phyloP scores from a whole-genome alignment of 2,888 invertebrate genomes.

The Athrips mouffetella region DNA sequence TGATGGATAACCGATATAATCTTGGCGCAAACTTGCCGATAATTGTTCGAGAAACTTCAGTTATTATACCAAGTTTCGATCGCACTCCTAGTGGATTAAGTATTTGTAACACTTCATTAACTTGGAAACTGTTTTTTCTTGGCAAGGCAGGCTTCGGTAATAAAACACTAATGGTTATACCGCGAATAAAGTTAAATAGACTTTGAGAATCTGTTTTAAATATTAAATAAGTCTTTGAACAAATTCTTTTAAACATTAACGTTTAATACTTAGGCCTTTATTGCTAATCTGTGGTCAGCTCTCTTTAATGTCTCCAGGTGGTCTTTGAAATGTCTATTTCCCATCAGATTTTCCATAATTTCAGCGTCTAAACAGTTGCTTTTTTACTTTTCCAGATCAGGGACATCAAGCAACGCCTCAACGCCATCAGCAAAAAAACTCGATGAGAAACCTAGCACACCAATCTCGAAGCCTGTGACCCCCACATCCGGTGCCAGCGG shows the following conservation, averaged over 20 bases:
- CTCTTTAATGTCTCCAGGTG: no score
- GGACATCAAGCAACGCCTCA: slow-evolving; percentile 93
- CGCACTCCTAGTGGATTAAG: neutral
- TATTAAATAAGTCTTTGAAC: no score
- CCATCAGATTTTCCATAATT: neutral
- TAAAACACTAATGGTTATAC: no score
- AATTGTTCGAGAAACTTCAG: slow-evolving; percentile 35
- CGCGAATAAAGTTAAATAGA: no score
- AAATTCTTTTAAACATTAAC: no score
- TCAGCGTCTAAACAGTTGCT: neutral
- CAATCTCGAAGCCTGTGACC: slow-evolving; percentile 93
- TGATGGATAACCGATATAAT: slow-evolving; percentile 48
- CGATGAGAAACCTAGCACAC: slow-evolving; percentile 93
- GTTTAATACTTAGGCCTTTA: no score
- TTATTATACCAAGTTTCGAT: slow-evolving; percentile 13
- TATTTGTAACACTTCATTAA: slow-evolving; percentile 4
- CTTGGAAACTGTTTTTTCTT: neutral
- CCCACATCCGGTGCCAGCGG: slow-evolving; percentile 84
- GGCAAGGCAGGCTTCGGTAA: no score
- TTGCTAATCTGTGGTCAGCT: no score
- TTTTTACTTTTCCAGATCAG: slow-evolving; percentile 77
- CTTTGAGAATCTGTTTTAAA: no score
- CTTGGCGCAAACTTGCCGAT: slow-evolving; percentile 47
- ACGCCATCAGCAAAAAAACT: slow-evolving; percentile 92
- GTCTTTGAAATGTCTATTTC: neutral